These are phyloP conservation scores for Rhinoraja longicauda DNA, from an alignment of 2,797 vertebrate genomes.

Conservation along the genomic window DNA sequence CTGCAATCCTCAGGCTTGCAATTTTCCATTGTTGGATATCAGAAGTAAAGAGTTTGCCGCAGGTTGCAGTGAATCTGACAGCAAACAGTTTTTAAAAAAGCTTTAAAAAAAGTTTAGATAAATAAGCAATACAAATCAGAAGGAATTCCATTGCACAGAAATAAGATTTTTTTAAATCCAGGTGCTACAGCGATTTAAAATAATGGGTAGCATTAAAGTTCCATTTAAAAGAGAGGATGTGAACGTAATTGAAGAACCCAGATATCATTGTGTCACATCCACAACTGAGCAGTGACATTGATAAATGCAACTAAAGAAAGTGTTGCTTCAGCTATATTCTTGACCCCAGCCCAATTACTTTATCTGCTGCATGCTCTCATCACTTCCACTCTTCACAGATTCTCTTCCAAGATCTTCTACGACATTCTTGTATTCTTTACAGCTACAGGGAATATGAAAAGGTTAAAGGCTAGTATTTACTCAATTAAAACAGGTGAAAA, in stretches of 20 bases:
- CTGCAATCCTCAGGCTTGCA: background rate
- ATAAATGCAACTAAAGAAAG: background rate
- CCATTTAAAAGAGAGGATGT: background rate
- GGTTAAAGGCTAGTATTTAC: background rate
- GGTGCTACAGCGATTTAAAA: background rate
- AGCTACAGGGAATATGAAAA: slow-evolving; percentile 57
- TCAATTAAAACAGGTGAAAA: background rate
- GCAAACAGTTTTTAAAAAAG: background rate
- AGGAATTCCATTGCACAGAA: background rate
- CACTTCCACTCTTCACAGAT: slow-evolving; percentile 57
- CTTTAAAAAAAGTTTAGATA: too few species aligned
- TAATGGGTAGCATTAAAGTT: background rate
- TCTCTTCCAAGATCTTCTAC: slow-evolving; percentile 83
- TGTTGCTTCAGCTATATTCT: background rate
- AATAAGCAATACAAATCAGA: background rate
- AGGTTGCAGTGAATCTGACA: background rate
- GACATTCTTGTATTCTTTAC: slow-evolving; percentile 92
- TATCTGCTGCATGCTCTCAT: slow-evolving; percentile 74
- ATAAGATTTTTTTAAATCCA: background rate
- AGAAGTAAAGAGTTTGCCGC: background rate
- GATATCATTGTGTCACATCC: background rate
- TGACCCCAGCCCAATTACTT: slow-evolving; percentile 29
- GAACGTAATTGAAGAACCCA: background rate
- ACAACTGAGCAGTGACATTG: background rate
- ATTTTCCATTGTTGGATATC: background rate